Evolutionary conservation across 2,888 invertebrate species (phyloP).

Genomic region (Cylloceria caligata): DNA sequence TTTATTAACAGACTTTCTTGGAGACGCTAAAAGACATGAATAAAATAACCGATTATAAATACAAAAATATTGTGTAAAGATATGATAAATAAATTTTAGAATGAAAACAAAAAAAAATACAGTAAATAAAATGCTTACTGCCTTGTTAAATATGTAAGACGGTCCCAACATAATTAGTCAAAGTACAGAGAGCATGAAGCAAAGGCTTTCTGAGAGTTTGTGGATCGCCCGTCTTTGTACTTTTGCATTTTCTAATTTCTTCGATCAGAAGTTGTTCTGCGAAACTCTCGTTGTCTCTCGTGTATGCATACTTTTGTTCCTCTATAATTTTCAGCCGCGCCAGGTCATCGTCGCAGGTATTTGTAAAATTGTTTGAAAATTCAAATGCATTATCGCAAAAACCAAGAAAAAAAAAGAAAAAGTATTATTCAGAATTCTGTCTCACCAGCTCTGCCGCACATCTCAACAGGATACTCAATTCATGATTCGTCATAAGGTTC

Average conservation of each 20-base stretch:
- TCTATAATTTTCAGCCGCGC: neutral
- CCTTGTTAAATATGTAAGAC: too few relatives aligned
- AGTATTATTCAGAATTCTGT: too few relatives aligned
- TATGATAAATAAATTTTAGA: too few relatives aligned
- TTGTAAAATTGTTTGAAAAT: neutral
- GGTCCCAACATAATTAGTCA: too few relatives aligned
- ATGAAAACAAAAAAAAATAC: too few relatives aligned
- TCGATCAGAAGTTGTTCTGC: slow-evolving; percentile 9
- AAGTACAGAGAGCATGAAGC: neutral
- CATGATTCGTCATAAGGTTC: neutral
- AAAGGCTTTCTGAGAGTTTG: neutral
- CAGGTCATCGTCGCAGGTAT: neutral
- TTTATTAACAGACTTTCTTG: too few relatives aligned
- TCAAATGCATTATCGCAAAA: neutral
- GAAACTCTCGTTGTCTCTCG: slow-evolving; percentile 11
- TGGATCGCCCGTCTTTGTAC: neutral
- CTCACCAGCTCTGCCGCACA: slow-evolving; percentile 2
- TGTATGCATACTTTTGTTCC: neutral
- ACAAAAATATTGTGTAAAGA: too few relatives aligned
- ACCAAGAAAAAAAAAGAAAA: neutral
- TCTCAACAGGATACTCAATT: slow-evolving; percentile 12
- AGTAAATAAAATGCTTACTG: too few relatives aligned
- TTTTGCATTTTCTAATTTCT: neutral
- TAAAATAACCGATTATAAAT: too few relatives aligned
- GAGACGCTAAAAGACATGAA: too few relatives aligned